phyloP scores from a whole-genome alignment of 2,888 invertebrate species.

The Prosopocoilus inquinatus region DNA sequence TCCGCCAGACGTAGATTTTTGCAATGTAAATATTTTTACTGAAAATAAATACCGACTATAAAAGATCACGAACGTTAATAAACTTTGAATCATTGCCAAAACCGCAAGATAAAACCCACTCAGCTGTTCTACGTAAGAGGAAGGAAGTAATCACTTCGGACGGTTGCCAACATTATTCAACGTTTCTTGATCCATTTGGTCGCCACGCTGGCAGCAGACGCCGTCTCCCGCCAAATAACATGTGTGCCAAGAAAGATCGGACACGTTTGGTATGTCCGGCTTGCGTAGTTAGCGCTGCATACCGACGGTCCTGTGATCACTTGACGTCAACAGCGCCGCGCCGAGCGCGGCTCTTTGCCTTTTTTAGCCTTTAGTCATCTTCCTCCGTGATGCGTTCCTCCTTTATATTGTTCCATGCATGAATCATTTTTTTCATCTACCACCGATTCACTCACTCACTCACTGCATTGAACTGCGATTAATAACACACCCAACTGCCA shows the following conservation, averaged over 20 bases:
- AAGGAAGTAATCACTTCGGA: slow-evolving; percentile 27
- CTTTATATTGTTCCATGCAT: neutral
- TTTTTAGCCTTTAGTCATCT: slow-evolving; percentile 23
- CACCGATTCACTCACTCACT: too few relatives aligned
- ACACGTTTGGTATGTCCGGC: slow-evolving; percentile 28
- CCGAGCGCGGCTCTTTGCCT: slow-evolving; percentile 15
- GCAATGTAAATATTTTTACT: slow-evolving; percentile 9
- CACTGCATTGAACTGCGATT: too few relatives aligned
- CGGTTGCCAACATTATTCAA: slow-evolving; percentile 20
- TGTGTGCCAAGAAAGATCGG: slow-evolving; percentile 22
- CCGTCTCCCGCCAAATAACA: slow-evolving; percentile 13
- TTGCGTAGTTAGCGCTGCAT: slow-evolving; percentile 5
- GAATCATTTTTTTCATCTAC: slow-evolving; percentile 1
- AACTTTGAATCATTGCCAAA: slow-evolving; percentile 27
- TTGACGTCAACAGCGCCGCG: slow-evolving; percentile 17
- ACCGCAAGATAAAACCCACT: slow-evolving; percentile 24
- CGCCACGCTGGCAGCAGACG: slow-evolving; percentile 20
- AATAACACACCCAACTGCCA: too few relatives aligned
- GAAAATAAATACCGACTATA: slow-evolving; percentile 21
- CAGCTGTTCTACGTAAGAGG: slow-evolving; percentile 29
- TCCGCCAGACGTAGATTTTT: slow-evolving; percentile 2
- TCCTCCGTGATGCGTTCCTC: slow-evolving; percentile 10
- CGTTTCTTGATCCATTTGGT: slow-evolving; percentile 17
- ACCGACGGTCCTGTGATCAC: slow-evolving; percentile 1
- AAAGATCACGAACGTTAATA: slow-evolving; percentile 24